Evolutionary conservation across 2,113 vertebrate species (phyloP).

Genomic region (Myotis brandtii): DNA sequence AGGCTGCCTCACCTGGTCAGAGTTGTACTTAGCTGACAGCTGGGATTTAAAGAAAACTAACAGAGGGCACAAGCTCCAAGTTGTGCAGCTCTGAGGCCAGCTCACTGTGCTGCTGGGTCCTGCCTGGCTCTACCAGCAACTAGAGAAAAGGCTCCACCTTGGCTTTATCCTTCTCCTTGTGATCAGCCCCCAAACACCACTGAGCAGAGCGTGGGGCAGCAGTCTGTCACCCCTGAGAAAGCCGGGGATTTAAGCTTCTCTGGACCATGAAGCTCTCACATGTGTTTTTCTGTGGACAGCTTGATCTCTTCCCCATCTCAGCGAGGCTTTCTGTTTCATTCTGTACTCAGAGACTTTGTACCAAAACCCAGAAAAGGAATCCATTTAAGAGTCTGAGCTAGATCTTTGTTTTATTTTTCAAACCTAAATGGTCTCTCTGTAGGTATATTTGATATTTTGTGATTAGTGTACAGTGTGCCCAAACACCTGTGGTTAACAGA

Average conservation of each 20-base stretch:
- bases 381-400: not conserved
- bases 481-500: not conserved
- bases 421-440: slow-evolving; percentile 20
- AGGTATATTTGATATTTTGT: not conserved
- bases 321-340: not conserved
- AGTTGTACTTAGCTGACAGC: not conserved
- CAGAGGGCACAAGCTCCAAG: not conserved
- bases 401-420: not conserved
- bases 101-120: not conserved
- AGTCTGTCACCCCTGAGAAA: not conserved
- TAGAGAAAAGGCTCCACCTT: not conserved
- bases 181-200: not conserved
- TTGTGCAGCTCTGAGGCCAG: not conserved
- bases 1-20: not conserved
- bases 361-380: not conserved
- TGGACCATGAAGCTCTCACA: not conserved
- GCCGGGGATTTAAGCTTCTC: not conserved
- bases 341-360: not conserved
- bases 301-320: not conserved
- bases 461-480: not conserved
- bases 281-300: not conserved
- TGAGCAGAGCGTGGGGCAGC: not conserved
- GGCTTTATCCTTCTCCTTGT: not conserved
- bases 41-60: not conserved
- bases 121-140: not conserved